Base-by-base conservation (phyloP, 2,888 invertebrate genomes). In the Mesochorus sp. region DNA sequence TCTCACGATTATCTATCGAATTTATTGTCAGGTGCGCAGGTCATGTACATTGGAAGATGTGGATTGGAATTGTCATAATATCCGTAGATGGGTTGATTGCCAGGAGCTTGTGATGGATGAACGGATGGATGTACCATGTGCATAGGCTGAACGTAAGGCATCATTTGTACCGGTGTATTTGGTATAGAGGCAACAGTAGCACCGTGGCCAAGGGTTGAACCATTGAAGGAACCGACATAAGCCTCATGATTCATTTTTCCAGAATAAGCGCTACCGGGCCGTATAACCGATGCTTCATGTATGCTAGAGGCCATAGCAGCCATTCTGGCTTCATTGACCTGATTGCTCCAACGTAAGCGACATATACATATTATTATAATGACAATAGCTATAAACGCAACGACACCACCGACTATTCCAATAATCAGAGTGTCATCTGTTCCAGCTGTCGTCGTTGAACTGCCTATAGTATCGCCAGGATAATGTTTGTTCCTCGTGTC, bases 381-480 rank as follows among this genome's bases (percentile, higher is more conserved):
- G 66, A 97, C 93, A 80, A 97, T 95, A 8, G 96, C 96, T 81
- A 98, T 97, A 88, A 98, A 97, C 0, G 96, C 97, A 0, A 98
- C 97, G 0, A 97, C 97, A 0, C 97, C 97, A 0, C 97, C 97
- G 0, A 97, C 97, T 82, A 98, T 97, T n/a, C 97, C 97, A 76
- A 98, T 97, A 62, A 98, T 97, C n/a, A 98, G 92, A 2, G 97
- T 97, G 84, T 97, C 97, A 85, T 98, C 97, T 85, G 97, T 97
- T 68, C 94, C 95, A 8, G 96, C 93, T 0, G 94, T 92, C 0
- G 59, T 49, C 19, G 81, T 77, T 47, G 80, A 26, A 8, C 49
- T 37, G 2, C 83, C 10, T 93, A 93, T 49, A 93, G 93, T 90
- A 93, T 94, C 19, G 92, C 93, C 76, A 89, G 89, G 87, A 91